phyloP scores from a whole-genome alignment of 30 jellyfish, hydroid and myxozoan genomes.

The Catostylus mosaicus region DNA sequence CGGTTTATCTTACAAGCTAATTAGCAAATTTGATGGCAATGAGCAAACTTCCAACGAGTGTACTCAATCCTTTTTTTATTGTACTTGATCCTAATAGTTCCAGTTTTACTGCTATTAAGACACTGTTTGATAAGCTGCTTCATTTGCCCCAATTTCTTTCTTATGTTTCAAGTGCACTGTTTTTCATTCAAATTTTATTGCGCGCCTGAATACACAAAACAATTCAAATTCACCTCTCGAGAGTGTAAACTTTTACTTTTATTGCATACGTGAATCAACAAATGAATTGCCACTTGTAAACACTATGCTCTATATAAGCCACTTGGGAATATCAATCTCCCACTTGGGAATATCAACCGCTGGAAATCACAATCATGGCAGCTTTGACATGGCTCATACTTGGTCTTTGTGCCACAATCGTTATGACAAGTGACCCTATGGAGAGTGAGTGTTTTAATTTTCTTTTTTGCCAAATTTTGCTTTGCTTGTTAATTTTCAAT shows the following conservation, averaged over 20 bases:
- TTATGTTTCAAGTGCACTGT: background rate
- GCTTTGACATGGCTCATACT: background rate
- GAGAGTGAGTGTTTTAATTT: background rate
- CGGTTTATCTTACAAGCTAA: too few relatives aligned
- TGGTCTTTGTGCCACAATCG: constrained; percentile 36
- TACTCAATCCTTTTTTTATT: too few relatives aligned
- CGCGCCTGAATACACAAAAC: background rate
- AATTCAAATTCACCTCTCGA: background rate
- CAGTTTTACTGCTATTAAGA: too few relatives aligned
- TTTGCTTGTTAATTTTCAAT: too few relatives aligned
- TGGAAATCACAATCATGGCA: background rate
- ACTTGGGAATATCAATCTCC: background rate
- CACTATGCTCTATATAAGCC: background rate
- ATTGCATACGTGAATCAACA: background rate
- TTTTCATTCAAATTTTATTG: background rate
- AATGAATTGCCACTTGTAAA: background rate
- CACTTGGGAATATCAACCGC: background rate
- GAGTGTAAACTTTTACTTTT: background rate
- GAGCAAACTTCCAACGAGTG: too few relatives aligned
- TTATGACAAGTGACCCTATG: constrained; percentile 7
- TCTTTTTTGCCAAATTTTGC: too few relatives aligned
- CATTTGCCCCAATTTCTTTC: background rate
- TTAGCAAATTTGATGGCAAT: too few relatives aligned
- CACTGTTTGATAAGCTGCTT: background rate
- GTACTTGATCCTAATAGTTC: too few relatives aligned